Percentiles rank a stretch among this genome's conserved stretches.
phyloP scores from a whole-genome alignment of 2,113 vertebrate genomes.

The Dissostichus mawsoni region DNA sequence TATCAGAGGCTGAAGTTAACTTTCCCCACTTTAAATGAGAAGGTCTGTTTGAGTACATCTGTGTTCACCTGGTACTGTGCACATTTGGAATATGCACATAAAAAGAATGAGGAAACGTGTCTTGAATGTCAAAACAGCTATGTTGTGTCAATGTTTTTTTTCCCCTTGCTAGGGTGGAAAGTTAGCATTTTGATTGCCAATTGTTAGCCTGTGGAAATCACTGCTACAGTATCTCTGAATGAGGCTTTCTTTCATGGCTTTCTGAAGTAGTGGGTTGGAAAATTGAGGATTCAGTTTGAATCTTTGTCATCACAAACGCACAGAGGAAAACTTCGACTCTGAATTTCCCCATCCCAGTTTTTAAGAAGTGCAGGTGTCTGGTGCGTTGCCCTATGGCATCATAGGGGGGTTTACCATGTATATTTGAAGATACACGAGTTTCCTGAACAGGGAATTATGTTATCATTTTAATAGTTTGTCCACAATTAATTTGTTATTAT shows the following conservation, averaged over 20 bases:
- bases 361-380: too few relatives aligned
- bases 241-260: neutral
- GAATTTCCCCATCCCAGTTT: too few relatives aligned
- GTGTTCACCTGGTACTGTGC: conserved; percentile 38
- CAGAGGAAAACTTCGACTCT: too few relatives aligned
- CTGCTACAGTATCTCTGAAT: too few relatives aligned
- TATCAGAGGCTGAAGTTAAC: conserved; percentile 71
- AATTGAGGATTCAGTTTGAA: too few relatives aligned
- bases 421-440: neutral
- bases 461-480: too few relatives aligned
- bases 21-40: conserved; percentile 59
- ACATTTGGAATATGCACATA: conserved; percentile 6
- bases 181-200: neutral
- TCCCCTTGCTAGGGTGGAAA: neutral
- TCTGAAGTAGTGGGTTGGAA: neutral
- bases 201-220: neutral
- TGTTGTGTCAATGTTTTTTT: neutral
- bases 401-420: too few relatives aligned
- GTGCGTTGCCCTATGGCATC: too few relatives aligned
- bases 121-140: neutral
- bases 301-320: too few relatives aligned
- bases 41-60: conserved; percentile 41
- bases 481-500: too few relatives aligned
- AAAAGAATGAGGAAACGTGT: conserved; percentile 1
- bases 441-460: too few relatives aligned